phyloP scores from a whole-genome alignment of 2,113 vertebrate species.

The Siniperca chuatsi region DNA sequence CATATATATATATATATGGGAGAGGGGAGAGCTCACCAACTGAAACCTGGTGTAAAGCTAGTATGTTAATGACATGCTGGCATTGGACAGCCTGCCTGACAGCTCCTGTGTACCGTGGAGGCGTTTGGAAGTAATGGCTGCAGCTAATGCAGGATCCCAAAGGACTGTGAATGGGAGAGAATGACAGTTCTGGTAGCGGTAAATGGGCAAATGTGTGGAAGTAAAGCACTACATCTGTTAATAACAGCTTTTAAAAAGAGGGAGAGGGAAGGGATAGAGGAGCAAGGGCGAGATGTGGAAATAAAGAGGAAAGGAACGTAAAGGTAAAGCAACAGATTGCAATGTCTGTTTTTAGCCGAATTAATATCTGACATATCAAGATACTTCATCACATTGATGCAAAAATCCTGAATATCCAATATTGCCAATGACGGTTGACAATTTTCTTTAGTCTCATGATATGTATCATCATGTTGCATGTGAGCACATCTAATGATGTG shows the following conservation, averaged over 20 bases:
- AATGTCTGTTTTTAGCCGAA: background rate
- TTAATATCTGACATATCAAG: background rate
- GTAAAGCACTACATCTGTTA: slow-evolving; percentile 43
- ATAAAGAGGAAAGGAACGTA: background rate
- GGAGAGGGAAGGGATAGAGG: background rate
- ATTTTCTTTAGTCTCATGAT: background rate
- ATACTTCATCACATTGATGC: no score
- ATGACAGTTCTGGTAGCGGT: slow-evolving; percentile 15
- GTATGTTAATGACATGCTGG: slow-evolving; percentile 26
- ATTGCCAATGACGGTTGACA: no score
- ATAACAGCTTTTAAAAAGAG: slow-evolving; percentile 12
- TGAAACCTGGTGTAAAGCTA: slow-evolving; percentile 18
- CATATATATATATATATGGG: no score
- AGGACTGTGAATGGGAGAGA: slow-evolving; percentile 7
- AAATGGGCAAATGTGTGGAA: slow-evolving; percentile 19
- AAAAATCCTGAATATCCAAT: background rate
- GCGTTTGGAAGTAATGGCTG: slow-evolving; percentile 30
- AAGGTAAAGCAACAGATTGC: background rate
- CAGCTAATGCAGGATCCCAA: slow-evolving; percentile 34
- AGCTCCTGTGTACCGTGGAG: slow-evolving; percentile 16
- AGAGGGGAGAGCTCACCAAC: background rate
- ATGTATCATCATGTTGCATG: background rate
- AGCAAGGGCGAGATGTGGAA: background rate
- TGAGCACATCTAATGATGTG: background rate
- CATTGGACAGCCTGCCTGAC: slow-evolving; percentile 15